Percentiles rank a stretch among this genome's conserved stretches.
Conservation (phyloP, 2,797 vertebrate genomes). For the Margarornis squamiger region DNA sequence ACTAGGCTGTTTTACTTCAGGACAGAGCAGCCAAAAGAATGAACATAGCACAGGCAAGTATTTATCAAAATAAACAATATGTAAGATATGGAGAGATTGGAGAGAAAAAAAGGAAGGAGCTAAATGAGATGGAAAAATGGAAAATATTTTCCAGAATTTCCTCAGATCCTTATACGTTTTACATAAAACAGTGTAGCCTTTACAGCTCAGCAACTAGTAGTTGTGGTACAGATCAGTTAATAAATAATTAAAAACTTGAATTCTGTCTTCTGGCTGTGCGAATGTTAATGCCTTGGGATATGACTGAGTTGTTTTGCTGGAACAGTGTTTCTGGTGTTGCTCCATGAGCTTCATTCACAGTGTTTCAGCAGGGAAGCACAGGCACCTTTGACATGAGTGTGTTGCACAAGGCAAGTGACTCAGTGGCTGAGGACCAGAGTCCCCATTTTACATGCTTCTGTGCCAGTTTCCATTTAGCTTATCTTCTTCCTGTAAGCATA, state of each 20-base stretch:
- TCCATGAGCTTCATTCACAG: not conserved
- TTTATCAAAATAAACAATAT: not conserved
- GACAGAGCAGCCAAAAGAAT: not conserved
- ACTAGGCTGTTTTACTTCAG: not conserved
- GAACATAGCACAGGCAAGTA: not conserved
- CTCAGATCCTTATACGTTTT: not conserved
- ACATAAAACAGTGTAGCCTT: not conserved
- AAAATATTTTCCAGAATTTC: not conserved
- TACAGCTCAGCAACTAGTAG: not conserved
- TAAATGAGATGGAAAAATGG: not conserved
- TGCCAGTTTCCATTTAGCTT: not conserved
- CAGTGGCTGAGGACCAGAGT: not conserved
- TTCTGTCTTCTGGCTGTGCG: not conserved
- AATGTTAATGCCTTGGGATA: not conserved
- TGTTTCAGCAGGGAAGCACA: not conserved
- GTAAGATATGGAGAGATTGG: not conserved
- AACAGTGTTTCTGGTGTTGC: not conserved
- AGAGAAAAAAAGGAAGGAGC: not conserved
- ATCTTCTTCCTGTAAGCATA: not conserved
- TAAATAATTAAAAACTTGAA: not conserved
- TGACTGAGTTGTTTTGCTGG: not conserved
- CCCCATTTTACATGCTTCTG: not conserved
- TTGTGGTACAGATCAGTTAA: not conserved
- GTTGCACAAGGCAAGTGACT: not conserved
- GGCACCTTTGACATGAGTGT: not conserved